Evolutionary conservation across 2,113 vertebrate genomes (phyloP).

Genomic region (Neogale vison): DNA sequence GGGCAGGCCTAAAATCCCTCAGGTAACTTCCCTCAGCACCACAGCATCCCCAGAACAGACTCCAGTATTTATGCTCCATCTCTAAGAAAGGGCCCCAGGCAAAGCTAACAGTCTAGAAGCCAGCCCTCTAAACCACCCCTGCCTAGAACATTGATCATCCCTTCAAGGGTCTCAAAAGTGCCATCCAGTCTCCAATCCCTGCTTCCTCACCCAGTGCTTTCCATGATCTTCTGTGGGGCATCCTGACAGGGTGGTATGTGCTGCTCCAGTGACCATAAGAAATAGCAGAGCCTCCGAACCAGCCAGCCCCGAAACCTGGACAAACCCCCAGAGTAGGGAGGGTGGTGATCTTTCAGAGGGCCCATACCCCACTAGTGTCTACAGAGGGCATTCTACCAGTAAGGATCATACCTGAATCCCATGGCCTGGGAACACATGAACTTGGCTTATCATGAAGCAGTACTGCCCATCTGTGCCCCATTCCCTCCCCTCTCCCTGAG

Average conservation of each 20-base stretch:
- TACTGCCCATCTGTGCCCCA: neutral
- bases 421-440: neutral
- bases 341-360: neutral
- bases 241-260: neutral
- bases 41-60: neutral
- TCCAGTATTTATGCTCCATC: neutral
- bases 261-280: conserved; percentile 76
- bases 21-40: neutral
- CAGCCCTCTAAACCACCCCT: neutral
- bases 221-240: conserved; percentile 62
- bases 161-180: neutral
- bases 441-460: neutral
- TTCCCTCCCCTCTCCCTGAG: neutral
- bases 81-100: neutral
- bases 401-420: neutral
- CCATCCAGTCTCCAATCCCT: neutral
- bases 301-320: conserved; percentile 88
- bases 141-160: neutral
- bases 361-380: neutral
- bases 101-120: neutral
- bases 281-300: conserved; percentile 82
- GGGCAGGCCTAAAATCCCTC: neutral
- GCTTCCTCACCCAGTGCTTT: conserved; percentile 78
- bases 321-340: neutral
- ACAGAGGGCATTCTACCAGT: neutral